Evolutionary conservation across 2,797 vertebrate genomes (phyloP).

Genomic region (Falco berigora): DNA sequence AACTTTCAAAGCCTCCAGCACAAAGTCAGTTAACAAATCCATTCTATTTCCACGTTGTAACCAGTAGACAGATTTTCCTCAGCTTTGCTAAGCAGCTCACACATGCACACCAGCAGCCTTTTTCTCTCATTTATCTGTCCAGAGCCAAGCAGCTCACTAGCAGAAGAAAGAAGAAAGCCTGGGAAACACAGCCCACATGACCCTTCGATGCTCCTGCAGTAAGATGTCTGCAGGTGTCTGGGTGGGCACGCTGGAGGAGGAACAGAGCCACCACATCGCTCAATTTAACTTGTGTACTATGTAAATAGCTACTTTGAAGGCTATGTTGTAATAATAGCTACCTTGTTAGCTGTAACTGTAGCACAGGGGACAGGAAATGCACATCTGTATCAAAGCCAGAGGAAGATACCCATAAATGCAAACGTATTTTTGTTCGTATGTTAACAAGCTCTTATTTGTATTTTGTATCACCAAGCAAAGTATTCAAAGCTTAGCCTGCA

Average conservation of each 20-base stretch:
- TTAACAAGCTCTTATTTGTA: neutral
- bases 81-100: neutral
- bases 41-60: neutral
- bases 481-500: neutral
- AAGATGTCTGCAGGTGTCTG: fast-evolving
- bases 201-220: fast-evolving
- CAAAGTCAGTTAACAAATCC: neutral
- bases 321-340: neutral
- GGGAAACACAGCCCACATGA: neutral
- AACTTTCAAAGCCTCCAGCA: neutral
- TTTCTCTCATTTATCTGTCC: neutral
- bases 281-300: neutral
- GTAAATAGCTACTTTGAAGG: neutral
- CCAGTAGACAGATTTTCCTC: neutral
- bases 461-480: neutral
- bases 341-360: neutral
- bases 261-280: neutral
- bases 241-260: neutral
- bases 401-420: neutral
- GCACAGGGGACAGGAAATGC: neutral
- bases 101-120: neutral
- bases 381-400: neutral
- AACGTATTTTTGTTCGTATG: neutral
- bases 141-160: neutral
- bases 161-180: neutral